Evolutionary conservation across 2,113 vertebrate species (phyloP), one percentile per base, ranked within the genome.

Genomic region (Echinops telfairi): DNA sequence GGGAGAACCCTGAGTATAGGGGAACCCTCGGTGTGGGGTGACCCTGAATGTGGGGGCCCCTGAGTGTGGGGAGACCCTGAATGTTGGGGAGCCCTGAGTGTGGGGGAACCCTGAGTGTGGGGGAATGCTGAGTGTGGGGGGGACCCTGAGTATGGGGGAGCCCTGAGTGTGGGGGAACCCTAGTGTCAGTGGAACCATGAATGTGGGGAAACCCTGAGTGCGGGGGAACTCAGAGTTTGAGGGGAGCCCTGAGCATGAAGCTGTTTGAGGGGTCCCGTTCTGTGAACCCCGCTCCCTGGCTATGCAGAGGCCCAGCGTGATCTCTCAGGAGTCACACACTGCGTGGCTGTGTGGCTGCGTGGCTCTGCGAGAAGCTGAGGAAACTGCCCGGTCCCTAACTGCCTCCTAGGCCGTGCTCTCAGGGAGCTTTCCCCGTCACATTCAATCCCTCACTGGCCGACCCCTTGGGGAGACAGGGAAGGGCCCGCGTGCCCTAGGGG

Each of bases 381-480:
- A n/a, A 86, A 73, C n/a, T 68, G 5, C 29, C 53, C 2, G 19
- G 57, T 15, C 3, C n/a, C 3, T 17, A 17, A 33, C 68, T 23
- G 75, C 36, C 40, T 64, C 29, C 8, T 9, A 43, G 53, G 66
- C 66, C 11, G 12, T 25, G 73, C 4, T 77, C 38, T 66, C 38
- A 47, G 11, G 23, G 64, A 86, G 64, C 31, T 75, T n/a, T 16
- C 40, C 79, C 40, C 47, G 12, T 53, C 47, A 53, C 9, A 53
- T 10, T 53, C 47, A 53, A 53, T 62, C 68, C 27, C n/a, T 17
- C 36, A 79, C 76, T 76, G 57, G 43, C 60, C 47, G 15, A 68
- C 64, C 86, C 27, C 98, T 98, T 91, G 23, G 92, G 23, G 66
- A 88, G 64, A 92, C 85, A 92, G 58, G 60, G 47, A 57, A 77